Percentiles rank a stretch among this genome's conserved stretches.
Conservation (phyloP, 2,113 vertebrate genomes). For the Myocastor coypus region DNA sequence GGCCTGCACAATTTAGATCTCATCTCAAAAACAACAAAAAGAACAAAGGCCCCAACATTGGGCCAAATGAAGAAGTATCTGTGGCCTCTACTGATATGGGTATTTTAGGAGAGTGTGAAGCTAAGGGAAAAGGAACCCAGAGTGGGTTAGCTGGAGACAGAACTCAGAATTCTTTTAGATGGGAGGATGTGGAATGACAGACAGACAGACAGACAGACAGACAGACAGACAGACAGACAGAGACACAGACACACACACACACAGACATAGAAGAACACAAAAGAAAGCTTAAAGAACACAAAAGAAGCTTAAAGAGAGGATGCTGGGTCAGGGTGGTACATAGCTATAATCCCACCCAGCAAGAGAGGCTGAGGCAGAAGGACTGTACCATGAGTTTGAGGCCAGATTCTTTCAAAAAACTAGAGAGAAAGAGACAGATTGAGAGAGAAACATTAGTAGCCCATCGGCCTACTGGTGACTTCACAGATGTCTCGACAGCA, state of each 20-base stretch:
- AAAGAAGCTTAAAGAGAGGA: not conserved
- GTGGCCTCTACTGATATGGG: not conserved
- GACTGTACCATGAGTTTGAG: not conserved
- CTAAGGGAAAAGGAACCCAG: not conserved
- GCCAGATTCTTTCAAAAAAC: not conserved
- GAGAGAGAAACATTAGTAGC: not conserved
- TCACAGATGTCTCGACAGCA: not conserved
- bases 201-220: too few species aligned
- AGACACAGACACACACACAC: too few species aligned
- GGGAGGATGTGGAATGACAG: too few species aligned
- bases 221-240: too few species aligned
- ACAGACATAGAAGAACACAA: too few species aligned
- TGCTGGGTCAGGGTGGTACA: not conserved
- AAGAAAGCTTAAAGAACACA: not conserved
- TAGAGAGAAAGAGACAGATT: not conserved
- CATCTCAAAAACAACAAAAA: constrained; percentile 15
- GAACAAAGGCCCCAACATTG: not conserved
- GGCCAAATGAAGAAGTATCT: constrained; percentile 49
- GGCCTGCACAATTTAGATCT: not conserved
- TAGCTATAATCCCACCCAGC: not conserved
- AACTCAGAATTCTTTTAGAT: not conserved
- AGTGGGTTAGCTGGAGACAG: not conserved
- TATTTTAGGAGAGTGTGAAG: not conserved
- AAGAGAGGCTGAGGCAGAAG: not conserved
- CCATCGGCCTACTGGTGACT: not conserved